phyloP scores from a whole-genome alignment of 2,797 vertebrate species.

The Thaleichthys pacificus region DNA sequence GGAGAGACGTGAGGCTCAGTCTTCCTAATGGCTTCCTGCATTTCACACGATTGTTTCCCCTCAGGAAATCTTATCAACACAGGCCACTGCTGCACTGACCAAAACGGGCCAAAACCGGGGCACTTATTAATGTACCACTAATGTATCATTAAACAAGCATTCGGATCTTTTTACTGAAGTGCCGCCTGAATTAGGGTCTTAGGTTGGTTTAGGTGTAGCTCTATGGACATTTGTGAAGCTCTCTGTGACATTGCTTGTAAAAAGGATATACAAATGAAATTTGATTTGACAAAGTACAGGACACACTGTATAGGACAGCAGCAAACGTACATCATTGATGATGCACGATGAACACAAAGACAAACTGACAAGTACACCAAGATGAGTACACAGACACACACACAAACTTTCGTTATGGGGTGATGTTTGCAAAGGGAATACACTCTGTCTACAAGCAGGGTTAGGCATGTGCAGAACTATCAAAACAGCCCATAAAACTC shows the following conservation, averaged over 20 bases:
- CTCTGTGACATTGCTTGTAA: too few relatives aligned
- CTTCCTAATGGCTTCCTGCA: slow-evolving; percentile 92
- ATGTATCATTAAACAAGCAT: not conserved
- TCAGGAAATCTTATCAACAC: slow-evolving; percentile 84
- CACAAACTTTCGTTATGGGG: not conserved
- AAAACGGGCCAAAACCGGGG: slow-evolving; percentile 35
- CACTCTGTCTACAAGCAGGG: slow-evolving; percentile 37
- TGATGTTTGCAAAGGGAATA: slow-evolving; percentile 1
- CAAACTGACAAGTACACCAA: not conserved
- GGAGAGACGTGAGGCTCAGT: slow-evolving; percentile 65
- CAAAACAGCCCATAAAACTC: slow-evolving; percentile 42
- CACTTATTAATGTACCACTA: slow-evolving; percentile 46
- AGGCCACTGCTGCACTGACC: slow-evolving; percentile 69
- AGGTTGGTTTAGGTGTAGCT: too few relatives aligned
- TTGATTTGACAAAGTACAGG: too few relatives aligned
- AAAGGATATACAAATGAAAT: too few relatives aligned
- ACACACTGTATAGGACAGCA: too few relatives aligned
- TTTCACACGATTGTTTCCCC: slow-evolving; percentile 90
- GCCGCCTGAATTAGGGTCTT: too few relatives aligned
- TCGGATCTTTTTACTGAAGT: too few relatives aligned
- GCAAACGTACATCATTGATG: too few relatives aligned
- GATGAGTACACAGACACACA: not conserved
- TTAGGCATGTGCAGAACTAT: slow-evolving; percentile 53
- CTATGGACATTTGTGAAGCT: too few relatives aligned
- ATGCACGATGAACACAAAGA: not conserved